Evolutionary conservation across 1,140 invertebrate species (phyloP).

Genomic region (Calephelis nemesis): DNA sequence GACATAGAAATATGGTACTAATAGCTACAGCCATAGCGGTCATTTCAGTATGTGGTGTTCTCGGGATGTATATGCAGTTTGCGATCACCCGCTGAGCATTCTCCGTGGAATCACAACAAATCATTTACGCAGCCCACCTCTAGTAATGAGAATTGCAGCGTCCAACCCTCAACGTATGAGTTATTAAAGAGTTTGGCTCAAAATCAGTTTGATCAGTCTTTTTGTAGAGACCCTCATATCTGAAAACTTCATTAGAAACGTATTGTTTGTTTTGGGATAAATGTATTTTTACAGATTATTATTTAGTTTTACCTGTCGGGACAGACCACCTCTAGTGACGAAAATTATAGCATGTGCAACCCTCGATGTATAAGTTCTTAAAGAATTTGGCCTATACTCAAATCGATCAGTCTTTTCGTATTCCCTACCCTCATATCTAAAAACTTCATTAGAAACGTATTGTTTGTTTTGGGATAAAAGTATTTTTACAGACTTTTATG

Average conservation of each 20-base stretch:
- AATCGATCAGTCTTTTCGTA: conserved; percentile 1
- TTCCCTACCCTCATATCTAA: neutral
- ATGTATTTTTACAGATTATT: no score
- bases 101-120: conserved; percentile 74
- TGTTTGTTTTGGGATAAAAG: neutral
- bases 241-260: neutral
- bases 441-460: neutral
- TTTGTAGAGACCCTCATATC: neutral
- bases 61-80: conserved; percentile 57
- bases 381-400: conserved; percentile 17
- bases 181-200: conserved; percentile 21
- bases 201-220: conserved; percentile 5
- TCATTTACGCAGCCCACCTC: conserved; percentile 70
- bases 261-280: neutral
- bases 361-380: conserved; percentile 29
- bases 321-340: conserved; percentile 73
- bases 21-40: conserved; percentile 39
- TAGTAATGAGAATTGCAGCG: conserved; percentile 67
- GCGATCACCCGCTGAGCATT: conserved; percentile 68
- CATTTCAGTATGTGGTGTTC: conserved; percentile 36
- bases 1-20: conserved; percentile 46
- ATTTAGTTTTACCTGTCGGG: no score
- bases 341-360: conserved; percentile 58
- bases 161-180: conserved; percentile 39
- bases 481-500: no score